phyloP scores from a whole-genome alignment of 2,797 vertebrate species.

The Sebastes steindachneri region DNA sequence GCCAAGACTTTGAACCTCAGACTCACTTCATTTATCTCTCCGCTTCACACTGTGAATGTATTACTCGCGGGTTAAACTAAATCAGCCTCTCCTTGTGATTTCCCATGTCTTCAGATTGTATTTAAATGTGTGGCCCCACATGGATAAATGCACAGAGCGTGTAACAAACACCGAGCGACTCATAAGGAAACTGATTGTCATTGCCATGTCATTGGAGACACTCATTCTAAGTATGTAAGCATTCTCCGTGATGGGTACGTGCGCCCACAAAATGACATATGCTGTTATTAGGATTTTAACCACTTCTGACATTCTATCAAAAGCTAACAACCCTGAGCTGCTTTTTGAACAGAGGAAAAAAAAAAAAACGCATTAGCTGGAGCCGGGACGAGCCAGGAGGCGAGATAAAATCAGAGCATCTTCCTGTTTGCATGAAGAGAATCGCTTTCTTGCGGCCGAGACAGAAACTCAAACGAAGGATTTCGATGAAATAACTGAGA shows the following conservation, averaged over 20 bases:
- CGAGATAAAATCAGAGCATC: conserved; percentile 23
- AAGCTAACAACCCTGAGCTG: conserved; percentile 1
- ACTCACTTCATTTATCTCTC: conserved; percentile 23
- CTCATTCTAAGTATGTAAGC: neutral
- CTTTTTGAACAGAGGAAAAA: conserved; percentile 13
- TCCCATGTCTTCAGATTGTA: conserved; percentile 10
- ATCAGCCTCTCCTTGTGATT: conserved; percentile 23
- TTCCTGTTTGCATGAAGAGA: conserved; percentile 23
- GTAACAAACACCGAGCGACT: conserved; percentile 3
- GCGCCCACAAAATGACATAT: neutral
- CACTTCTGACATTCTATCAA: conserved; percentile 7
- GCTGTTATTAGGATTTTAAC: conserved; percentile 20
- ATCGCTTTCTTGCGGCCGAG: conserved; percentile 9
- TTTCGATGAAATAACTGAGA: conserved; percentile 67
- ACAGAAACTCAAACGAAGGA: conserved; percentile 6
- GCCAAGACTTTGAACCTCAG: conserved; percentile 20
- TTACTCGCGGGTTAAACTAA: conserved; percentile 25
- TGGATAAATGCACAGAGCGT: neutral
- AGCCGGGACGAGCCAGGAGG: conserved; percentile 11
- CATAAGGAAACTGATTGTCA: neutral
- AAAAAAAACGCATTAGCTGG: neutral
- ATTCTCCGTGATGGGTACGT: neutral
- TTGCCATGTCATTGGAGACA: neutral
- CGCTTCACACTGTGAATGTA: conserved; percentile 1
- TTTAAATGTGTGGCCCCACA: conserved; percentile 5